Evolutionary conservation across 2,888 invertebrate genomes (phyloP).

Genomic region (Lysandra bellargus): DNA sequence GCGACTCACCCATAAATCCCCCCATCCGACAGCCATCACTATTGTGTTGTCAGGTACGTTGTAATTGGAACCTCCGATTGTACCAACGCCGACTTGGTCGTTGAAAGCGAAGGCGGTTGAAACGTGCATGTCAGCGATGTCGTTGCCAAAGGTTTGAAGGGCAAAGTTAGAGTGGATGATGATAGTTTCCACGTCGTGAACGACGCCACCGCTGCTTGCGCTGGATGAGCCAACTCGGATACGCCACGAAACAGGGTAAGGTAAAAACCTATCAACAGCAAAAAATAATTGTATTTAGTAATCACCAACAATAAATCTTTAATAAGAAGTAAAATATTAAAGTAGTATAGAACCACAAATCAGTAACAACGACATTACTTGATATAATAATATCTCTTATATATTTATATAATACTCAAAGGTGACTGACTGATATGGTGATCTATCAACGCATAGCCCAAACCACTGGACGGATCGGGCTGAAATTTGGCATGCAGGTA

Average conservation of each 20-base stretch:
- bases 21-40: constrained; percentile 47
- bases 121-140: constrained; percentile 49
- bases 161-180: constrained; percentile 49
- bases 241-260: constrained; percentile 42
- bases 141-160: constrained; percentile 42
- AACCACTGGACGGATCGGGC: no score
- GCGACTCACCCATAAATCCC: constrained; percentile 40
- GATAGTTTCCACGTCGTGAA: constrained; percentile 34
- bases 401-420: neutral
- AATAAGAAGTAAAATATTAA: no score
- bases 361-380: no score
- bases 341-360: no score
- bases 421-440: constrained; percentile 28
- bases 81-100: constrained; percentile 34
- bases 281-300: no score
- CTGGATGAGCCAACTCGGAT: constrained; percentile 45
- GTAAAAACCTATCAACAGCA: neutral
- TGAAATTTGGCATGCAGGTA: no score
- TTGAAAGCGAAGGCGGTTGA: constrained; percentile 35
- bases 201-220: constrained; percentile 42
- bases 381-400: no score
- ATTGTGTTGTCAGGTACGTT: constrained; percentile 41
- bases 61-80: constrained; percentile 43
- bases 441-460: neutral
- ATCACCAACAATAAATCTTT: no score